Conservation (phyloP, 2,113 vertebrate species). For the Beaufortia kweichowensis region DNA sequence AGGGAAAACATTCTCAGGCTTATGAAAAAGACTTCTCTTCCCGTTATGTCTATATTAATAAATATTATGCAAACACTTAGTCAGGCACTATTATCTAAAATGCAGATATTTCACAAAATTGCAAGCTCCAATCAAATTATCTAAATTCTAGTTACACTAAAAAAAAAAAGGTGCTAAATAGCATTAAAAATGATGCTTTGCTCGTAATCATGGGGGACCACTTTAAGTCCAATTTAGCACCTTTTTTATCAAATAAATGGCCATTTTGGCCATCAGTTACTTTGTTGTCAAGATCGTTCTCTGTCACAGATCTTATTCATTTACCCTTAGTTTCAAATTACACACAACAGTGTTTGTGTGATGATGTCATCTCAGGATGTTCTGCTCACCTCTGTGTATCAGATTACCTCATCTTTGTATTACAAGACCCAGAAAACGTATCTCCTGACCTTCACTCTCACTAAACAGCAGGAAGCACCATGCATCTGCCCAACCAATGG, state of each 20-base stretch:
- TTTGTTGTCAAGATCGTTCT: background rate
- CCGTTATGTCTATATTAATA: too few species aligned
- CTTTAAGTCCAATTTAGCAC: too few species aligned
- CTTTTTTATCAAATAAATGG: too few species aligned
- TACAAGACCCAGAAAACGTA: constrained; percentile 1
- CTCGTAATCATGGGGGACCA: too few species aligned
- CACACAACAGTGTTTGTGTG: constrained; percentile 12
- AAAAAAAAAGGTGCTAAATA: too few species aligned
- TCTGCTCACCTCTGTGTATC: background rate
- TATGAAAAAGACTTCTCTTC: background rate
- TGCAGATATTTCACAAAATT: too few species aligned
- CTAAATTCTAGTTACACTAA: too few species aligned
- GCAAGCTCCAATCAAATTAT: too few species aligned
- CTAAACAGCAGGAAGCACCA: background rate
- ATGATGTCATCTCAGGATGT: background rate
- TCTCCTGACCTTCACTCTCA: constrained; percentile 4
- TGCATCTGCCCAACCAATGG: background rate
- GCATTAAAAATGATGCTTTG: too few species aligned
- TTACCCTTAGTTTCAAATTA: constrained; percentile 16
- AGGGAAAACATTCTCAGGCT: background rate
- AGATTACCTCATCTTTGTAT: constrained; percentile 7
- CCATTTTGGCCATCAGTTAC: too few species aligned
- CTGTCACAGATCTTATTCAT: background rate
- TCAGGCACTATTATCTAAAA: too few species aligned
- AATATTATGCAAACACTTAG: too few species aligned